Evolutionary conservation across 2,113 vertebrate genomes (phyloP).

Genomic region (Festucalex cinctus): DNA sequence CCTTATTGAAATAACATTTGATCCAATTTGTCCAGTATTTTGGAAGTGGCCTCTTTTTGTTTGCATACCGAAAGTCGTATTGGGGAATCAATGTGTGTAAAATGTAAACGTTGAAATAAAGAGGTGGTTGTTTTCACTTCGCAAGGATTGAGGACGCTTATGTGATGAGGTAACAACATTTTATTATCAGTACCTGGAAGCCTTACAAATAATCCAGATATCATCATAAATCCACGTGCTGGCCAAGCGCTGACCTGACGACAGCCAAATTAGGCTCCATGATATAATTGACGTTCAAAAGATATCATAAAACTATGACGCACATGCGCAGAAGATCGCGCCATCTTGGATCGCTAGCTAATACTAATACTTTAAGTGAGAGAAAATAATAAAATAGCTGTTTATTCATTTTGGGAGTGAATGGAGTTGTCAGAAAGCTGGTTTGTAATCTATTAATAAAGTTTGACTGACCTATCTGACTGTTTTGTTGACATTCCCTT

Average conservation of each 20-base stretch:
- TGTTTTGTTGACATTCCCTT: no score
- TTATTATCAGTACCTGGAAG: not conserved
- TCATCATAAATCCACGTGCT: not conserved
- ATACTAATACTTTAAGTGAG: no score
- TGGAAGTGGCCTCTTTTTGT: not conserved
- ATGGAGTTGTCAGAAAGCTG: no score
- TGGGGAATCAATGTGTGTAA: not conserved
- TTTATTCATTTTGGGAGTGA: no score
- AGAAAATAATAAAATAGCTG: no score
- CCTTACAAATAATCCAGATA: not conserved
- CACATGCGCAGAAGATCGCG: no score
- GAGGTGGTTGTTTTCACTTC: not conserved
- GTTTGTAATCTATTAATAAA: no score
- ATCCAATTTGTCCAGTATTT: not conserved
- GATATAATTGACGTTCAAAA: no score
- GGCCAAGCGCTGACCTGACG: not conserved
- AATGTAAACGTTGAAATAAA: not conserved
- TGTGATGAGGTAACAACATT: not conserved
- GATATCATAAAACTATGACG: no score
- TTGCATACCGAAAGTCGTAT: conserved; percentile 1
- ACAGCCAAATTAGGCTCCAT: not conserved
- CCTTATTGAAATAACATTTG: not conserved
- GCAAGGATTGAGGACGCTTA: not conserved
- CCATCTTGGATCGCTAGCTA: no score
- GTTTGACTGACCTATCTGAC: no score